Base-by-base conservation (phyloP, 1,140 invertebrate species). In the Drosophila seguyi region DNA sequence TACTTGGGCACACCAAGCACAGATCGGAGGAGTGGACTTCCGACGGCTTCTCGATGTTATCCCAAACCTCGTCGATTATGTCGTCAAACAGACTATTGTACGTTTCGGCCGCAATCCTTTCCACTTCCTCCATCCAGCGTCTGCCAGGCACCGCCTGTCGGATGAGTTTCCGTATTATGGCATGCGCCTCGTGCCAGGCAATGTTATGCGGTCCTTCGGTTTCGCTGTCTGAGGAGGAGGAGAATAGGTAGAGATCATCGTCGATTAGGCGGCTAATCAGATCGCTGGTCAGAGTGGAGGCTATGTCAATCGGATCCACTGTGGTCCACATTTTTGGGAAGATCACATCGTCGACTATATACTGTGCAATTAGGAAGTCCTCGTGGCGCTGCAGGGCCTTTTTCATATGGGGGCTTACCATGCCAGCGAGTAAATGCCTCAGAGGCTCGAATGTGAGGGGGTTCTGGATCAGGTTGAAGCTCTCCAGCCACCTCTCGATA, bases 401-500 rank as follows among this genome's bases (percentile, higher is more conserved):
- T 3, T 63, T 20, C 25, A 90, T 11, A 18, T 90, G 68, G 0
- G 91, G 87, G 5, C 58, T 78, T 13, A 90, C 57, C 66, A 79
- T 75, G 7, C 72, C 59, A 0, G 45, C 42, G 0, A 92, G 57
- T 36, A 79, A 67, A 34, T 75, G 14, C 5, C 87, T 77, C 7
- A 92, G 34, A 0, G 69, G 53, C 0, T 62, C 94, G 68, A 94
- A 93, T 25, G 94, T 93, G 4, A 94, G 75, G 10, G 90, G 86
- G 5, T 74, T 87, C 38, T 92, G 88, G 1, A 84, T 55, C 4
- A 48, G 7, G 34, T 82, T 67, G 7, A 92, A 94, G 83, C 90
- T 94, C 86, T 55, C 93, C 91, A 79, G 94, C 92, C 85, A 94
- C 77, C 73, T 71, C 14, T 55, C 14, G 8, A 92, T 83, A 48